Evolutionary conservation across 2,797 vertebrate genomes (phyloP).

Genomic region (Lates japonicus): DNA sequence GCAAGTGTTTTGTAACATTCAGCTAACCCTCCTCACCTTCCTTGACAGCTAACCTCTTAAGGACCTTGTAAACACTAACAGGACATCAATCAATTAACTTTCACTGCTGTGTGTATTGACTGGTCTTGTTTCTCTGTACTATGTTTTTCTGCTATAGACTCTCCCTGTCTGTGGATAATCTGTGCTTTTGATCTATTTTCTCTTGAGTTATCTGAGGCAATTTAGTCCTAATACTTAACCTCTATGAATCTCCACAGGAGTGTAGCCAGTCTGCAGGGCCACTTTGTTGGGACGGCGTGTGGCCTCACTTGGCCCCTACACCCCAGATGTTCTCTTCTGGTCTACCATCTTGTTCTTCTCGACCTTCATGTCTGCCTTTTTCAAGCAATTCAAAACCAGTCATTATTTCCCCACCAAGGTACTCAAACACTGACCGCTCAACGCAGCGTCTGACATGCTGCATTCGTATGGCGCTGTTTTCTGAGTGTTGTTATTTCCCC

Average conservation of each 20-base stretch:
- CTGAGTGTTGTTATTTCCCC: constrained; percentile 7
- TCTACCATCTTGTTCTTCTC: constrained; percentile 96
- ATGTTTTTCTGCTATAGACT: too few species aligned
- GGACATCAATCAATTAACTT: too few species aligned
- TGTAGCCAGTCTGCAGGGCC: constrained; percentile 90
- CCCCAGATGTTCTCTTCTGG: constrained; percentile 97
- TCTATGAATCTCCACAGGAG: constrained; percentile 84
- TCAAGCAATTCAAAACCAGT: constrained; percentile 96
- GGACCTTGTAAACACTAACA: too few species aligned
- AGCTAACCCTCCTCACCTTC: too few species aligned
- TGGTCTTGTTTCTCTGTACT: too few species aligned
- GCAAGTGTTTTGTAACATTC: too few species aligned
- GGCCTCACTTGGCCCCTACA: constrained; percentile 92
- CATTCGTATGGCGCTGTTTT: neutral
- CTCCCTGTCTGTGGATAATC: too few species aligned
- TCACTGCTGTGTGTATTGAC: too few species aligned
- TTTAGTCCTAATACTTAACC: constrained; percentile 9
- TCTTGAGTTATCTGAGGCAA: neutral
- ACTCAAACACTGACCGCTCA: constrained; percentile 20
- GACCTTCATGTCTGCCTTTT: constrained; percentile 92
- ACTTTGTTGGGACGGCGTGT: constrained; percentile 92
- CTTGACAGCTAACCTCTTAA: too few species aligned
- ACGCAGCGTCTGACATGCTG: neutral
- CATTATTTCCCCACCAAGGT: constrained; percentile 96
- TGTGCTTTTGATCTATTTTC: constrained; percentile 18